Evolutionary conservation across 1,140 invertebrate genomes (phyloP).

Genomic region (Heliothis subflexa): DNA sequence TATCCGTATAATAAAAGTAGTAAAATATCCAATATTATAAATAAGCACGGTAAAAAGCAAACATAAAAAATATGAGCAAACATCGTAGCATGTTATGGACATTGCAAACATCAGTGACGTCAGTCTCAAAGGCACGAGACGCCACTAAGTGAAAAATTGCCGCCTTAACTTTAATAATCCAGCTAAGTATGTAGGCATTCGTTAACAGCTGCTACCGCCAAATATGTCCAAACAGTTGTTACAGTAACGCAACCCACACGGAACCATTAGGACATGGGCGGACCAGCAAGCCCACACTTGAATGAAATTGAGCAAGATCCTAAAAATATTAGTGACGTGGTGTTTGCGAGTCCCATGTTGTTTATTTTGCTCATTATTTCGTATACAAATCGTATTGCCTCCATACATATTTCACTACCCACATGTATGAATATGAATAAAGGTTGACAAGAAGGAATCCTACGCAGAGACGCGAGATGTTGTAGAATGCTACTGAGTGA

Average conservation of each 20-base stretch:
- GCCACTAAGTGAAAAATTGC: conserved; percentile 37
- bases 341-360: conserved; percentile 29
- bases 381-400: conserved; percentile 30
- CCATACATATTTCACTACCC: conserved; percentile 27
- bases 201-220: conserved; percentile 51
- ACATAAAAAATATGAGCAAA: conserved; percentile 7
- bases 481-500: conserved; percentile 47
- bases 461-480: conserved; percentile 51
- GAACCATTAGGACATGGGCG: conserved; percentile 64
- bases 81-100: background rate
- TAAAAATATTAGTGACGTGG: conserved; percentile 56
- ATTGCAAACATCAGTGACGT: conserved; percentile 38
- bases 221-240: conserved; percentile 57
- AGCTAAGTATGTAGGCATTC: conserved; percentile 30
- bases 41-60: conserved; percentile 1
- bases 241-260: conserved; percentile 62
- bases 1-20: background rate
- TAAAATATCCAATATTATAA: background rate
- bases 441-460: conserved; percentile 17
- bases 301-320: conserved; percentile 56
- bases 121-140: conserved; percentile 1
- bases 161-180: conserved; percentile 44
- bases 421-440: conserved; percentile 40
- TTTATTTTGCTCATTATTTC: conserved; percentile 40
- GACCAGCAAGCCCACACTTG: conserved; percentile 67